Evolutionary conservation across 2,888 invertebrate genomes (phyloP).

Genomic region (Pherbina coryleti): DNA sequence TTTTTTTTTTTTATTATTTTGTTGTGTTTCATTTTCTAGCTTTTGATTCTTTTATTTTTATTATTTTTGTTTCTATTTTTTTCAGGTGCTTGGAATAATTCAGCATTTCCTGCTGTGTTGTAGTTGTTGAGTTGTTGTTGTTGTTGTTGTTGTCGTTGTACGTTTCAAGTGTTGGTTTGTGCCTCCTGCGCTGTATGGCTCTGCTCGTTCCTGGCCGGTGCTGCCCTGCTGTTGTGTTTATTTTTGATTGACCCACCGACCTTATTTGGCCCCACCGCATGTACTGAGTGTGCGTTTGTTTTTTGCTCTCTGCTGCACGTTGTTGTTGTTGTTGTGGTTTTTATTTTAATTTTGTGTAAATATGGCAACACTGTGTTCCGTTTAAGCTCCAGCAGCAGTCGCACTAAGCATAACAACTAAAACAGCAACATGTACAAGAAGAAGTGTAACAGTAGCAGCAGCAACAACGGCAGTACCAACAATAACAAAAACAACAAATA

Average conservation of each 20-base stretch:
- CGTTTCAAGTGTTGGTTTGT: not conserved
- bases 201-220: too few species aligned
- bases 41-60: slow-evolving; percentile 14
- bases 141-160: slow-evolving; percentile 43
- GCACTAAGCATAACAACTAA: slow-evolving; percentile 1
- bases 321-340: not conserved
- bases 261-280: slow-evolving; percentile 26
- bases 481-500: not conserved
- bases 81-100: slow-evolving; percentile 26
- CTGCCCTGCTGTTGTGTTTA: slow-evolving; percentile 21
- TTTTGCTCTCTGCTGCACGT: not conserved
- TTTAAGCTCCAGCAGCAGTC: slow-evolving; percentile 19
- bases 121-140: not conserved
- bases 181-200: not conserved
- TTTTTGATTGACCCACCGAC: slow-evolving; percentile 42
- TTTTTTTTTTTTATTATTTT: slow-evolving; percentile 11
- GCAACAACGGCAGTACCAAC: not conserved
- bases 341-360: slow-evolving; percentile 36
- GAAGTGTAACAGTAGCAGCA: not conserved
- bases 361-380: slow-evolving; percentile 25
- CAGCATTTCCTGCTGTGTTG: not conserved
- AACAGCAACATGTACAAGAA: not conserved
- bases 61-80: not conserved
- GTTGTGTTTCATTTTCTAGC: not conserved
- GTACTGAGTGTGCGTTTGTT: slow-evolving; percentile 8